These are phyloP conservation scores for Anguilla pacifica DNA, from an alignment of 2,797 vertebrate genomes.

Conservation along the genomic window DNA sequence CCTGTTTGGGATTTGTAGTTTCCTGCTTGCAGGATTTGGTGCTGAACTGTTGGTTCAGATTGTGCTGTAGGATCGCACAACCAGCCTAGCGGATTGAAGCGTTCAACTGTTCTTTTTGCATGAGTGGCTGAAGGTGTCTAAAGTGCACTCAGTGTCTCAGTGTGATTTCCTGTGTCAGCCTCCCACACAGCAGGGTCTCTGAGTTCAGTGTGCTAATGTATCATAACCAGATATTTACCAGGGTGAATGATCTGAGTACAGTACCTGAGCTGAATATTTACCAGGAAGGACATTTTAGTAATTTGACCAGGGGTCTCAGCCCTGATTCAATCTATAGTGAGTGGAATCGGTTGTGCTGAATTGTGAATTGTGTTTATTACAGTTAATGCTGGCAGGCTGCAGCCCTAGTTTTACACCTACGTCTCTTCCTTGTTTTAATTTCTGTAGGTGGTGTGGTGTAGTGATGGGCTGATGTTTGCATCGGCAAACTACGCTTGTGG, in stretches of 20 bases:
- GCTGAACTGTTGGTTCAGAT: conserved; percentile 69
- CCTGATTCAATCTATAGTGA: neutral
- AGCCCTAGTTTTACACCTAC: neutral
- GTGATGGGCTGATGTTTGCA: no score
- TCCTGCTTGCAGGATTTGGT: neutral
- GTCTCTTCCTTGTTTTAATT: neutral
- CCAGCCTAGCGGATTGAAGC: conserved; percentile 67
- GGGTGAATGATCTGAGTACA: neutral
- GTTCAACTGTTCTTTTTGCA: conserved; percentile 54
- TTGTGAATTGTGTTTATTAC: neutral
- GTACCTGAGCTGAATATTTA: neutral
- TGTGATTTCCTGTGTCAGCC: neutral
- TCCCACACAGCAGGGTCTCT: neutral
- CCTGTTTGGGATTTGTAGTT: conserved; percentile 43
- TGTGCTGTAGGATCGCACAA: conserved; percentile 72
- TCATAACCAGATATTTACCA: neutral
- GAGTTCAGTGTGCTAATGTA: neutral
- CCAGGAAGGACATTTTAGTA: neutral
- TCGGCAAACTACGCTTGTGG: neutral
- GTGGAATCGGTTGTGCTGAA: neutral
- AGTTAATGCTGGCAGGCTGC: neutral
- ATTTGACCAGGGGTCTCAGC: neutral
- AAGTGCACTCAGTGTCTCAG: neutral
- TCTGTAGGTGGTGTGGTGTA: neutral
- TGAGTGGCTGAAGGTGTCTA: neutral